Evolutionary conservation across 2,797 vertebrate genomes (phyloP), one percentile per base, ranked within the genome.

Genomic region (Chaenodraco wilsoni): DNA sequence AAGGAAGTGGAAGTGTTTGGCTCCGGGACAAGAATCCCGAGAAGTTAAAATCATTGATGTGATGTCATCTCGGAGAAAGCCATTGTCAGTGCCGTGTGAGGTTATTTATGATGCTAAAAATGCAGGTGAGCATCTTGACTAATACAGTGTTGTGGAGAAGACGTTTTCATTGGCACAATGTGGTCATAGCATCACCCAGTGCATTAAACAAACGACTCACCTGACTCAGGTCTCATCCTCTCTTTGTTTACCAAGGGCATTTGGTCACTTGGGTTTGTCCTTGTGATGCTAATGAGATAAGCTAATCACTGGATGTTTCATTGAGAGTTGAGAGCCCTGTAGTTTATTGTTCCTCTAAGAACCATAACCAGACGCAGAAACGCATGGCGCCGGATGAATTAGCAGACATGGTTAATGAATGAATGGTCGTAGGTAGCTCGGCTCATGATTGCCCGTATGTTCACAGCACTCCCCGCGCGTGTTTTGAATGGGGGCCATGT

Each of bases 41-140:
- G 82, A 93, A 89, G 91, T 93, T 93, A 89, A 91, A 91, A 86
- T 89, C 88, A 89, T 85, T 87, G 88, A 92, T 86, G 85, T 92
- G 90, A 92, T 91, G 89, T 92, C 91, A 91, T 91, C 86, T 88
- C 64, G 46, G 84, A 89, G 84, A 91, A 91, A 92, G 91, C 87
- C 65, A 84, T 88, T 87, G 88, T 91, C 89, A 72, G 72, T 82
- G 69, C 45, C 0, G 45, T 13, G 68, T 56, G 55, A 76, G 71
- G 81, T 87, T 91, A 90, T 91, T 91, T 91, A 90, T 82, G 84
- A 81, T 54, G 67, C 55, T 46, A 51, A 40, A 81, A 73, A 76
- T 69, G 67, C 83, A 88, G 82, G 77, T 90, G 83, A 87, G 76
- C 69, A 16, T 82, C 84, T 76, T 59, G 79, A 88, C 84, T 81